Evolutionary conservation across 2,888 invertebrate genomes (phyloP).

Genomic region (Tenodera sinensis): DNA sequence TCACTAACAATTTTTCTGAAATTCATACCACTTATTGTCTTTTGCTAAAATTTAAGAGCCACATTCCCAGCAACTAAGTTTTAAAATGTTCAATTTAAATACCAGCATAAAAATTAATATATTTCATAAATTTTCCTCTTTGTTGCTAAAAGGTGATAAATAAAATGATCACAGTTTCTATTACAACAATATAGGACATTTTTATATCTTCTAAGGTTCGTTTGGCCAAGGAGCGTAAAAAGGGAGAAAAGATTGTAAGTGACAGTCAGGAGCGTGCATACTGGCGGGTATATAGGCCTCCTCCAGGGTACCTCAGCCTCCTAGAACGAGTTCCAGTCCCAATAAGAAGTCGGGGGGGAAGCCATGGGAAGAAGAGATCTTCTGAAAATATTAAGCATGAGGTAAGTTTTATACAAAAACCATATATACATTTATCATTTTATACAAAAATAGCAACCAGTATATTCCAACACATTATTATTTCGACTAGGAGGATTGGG

Average conservation of each 20-base stretch:
- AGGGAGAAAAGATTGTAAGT: conserved; percentile 91
- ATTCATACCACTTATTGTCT: no score
- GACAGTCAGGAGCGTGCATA: conserved; percentile 97
- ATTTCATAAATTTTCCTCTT: no score
- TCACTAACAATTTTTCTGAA: no score
- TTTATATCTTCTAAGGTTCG: conserved; percentile 59
- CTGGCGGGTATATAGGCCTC: conserved; percentile 94
- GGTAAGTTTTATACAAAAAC: conserved; percentile 48
- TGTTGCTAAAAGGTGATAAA: no score
- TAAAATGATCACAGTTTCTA: not conserved
- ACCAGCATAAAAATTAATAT: no score
- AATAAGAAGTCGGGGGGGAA: conserved; percentile 59
- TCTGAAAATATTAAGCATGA: conserved; percentile 75
- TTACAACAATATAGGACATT: not conserved
- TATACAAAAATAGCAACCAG: not conserved
- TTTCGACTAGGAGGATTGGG: no score
- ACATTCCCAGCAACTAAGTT: no score
- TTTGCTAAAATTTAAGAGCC: no score
- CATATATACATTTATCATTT: not conserved
- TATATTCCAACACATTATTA: no score
- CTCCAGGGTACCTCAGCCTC: conserved; percentile 80
- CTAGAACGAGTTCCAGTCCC: conserved; percentile 85
- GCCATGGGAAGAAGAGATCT: conserved; percentile 55
- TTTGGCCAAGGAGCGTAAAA: conserved; percentile 89
- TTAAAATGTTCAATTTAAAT: no score